Conservation (phyloP, 2,797 vertebrate species). For the Aythya fuligula region DNA sequence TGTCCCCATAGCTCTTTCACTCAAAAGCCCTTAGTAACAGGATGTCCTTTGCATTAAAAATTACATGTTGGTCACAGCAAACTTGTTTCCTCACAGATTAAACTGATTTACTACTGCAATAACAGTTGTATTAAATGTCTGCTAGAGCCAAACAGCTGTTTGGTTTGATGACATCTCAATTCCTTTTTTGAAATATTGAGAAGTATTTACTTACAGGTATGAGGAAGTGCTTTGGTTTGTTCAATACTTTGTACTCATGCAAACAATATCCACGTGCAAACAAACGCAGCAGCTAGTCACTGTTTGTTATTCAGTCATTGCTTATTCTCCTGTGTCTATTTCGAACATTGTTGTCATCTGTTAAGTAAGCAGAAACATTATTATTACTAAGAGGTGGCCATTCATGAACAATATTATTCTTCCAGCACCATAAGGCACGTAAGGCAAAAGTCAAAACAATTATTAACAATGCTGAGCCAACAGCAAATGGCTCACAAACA, state of each 20-base stretch:
- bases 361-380: background rate
- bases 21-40: background rate
- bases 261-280: background rate
- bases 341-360: background rate
- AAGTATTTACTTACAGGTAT: background rate
- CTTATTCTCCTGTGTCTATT: background rate
- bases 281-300: background rate
- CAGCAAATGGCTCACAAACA: background rate
- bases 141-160: background rate
- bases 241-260: background rate
- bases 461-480: background rate
- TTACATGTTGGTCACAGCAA: background rate
- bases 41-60: background rate
- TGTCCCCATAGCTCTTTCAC: background rate
- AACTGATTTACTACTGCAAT: background rate
- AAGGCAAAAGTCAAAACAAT: slow-evolving; percentile 13
- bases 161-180: background rate
- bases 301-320: background rate
- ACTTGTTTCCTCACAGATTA: background rate
- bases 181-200: background rate
- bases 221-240: background rate
- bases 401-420: background rate
- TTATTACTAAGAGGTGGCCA: background rate
- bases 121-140: background rate
- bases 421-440: background rate